phyloP scores from a whole-genome alignment of 2,113 vertebrate species.

The Uropsilus gracilis region DNA sequence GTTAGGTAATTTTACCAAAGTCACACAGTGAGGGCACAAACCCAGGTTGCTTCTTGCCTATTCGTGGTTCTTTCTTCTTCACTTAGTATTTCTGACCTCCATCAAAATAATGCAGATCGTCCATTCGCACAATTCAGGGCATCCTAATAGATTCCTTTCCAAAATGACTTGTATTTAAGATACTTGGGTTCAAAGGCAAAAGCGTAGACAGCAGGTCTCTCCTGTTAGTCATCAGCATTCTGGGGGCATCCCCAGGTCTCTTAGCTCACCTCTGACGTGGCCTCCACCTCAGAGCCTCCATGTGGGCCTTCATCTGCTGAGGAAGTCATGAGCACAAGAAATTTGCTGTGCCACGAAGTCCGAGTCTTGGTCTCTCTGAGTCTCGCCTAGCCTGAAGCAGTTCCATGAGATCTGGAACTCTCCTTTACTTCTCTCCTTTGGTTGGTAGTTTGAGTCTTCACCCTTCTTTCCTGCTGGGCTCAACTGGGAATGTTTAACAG shows the following conservation, averaged over 20 bases:
- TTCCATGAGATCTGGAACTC: neutral
- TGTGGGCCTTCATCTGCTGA: slow-evolving; percentile 32
- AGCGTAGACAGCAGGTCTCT: slow-evolving; percentile 27
- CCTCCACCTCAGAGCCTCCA: slow-evolving; percentile 32
- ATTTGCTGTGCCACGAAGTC: slow-evolving; percentile 65
- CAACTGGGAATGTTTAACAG: neutral
- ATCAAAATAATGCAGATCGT: neutral
- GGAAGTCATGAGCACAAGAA: neutral
- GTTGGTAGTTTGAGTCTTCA: neutral
- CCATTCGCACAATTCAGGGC: neutral
- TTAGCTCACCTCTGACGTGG: neutral
- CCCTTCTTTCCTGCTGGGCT: neutral
- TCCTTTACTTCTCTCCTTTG: neutral
- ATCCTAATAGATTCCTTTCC: neutral
- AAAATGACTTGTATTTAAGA: slow-evolving; percentile 51
- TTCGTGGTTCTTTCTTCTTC: neutral
- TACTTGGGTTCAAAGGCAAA: slow-evolving; percentile 30
- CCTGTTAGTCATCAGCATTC: neutral
- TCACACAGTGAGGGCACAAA: neutral
- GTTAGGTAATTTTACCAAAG: slow-evolving; percentile 30
- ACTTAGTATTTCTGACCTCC: neutral
- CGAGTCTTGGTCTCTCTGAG: neutral
- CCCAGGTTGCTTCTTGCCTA: neutral
- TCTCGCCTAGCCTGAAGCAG: neutral
- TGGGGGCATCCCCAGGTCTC: neutral